Base-by-base conservation (phyloP, 2,888 invertebrate genomes). In the Tiliacea aurago region DNA sequence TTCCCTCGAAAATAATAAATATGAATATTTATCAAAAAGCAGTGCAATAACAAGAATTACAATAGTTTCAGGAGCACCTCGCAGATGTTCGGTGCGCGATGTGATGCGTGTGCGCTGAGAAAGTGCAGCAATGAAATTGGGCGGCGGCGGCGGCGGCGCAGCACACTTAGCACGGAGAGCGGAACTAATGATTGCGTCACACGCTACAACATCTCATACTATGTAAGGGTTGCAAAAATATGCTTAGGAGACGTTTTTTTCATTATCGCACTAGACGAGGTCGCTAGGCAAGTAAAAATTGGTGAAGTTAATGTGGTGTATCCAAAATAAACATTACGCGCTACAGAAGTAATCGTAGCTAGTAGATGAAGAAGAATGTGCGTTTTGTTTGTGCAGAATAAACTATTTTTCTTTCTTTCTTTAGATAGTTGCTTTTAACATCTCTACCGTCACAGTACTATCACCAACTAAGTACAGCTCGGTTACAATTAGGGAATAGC, bases 101-200 rank as follows among this genome's bases (percentile, higher is more conserved):
- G 89, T 88, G 65, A 28, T 83, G 90, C 90, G 91, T 90, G 90
- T 88, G 71, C 74, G 72, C 77, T 83, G 92, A 89, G 92, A 93
- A 93, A 92, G 92, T 92, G 91, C 86, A 84, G 84, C 78, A 84
- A 91, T 93, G 87, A 90, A 91, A 90, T 92, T 91, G 87, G 91
- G 90, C 76, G 33, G 80, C 84, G 91, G 90, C 76, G 33, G 80
- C 84, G 61, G 53, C 77, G 51, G 11, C 67, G 70, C 76, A 81
- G 73, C 84, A 84, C 88, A 89, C 88, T 87, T 83, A 81, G 86
- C 86, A 86, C 93, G 91, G 93, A 94, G 92, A 94, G 93, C 93
- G 93, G 94, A 93, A 91, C 90, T 84, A 80, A 90, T 89, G 76
- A 88, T 93, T 93, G 88, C 93, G 86, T 93, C 93, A 93, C 87